Evolutionary conservation across 1,140 invertebrate species (phyloP), one percentile per base, ranked within the genome.

Genomic region (Trachymyrmex septentrionalis): DNA sequence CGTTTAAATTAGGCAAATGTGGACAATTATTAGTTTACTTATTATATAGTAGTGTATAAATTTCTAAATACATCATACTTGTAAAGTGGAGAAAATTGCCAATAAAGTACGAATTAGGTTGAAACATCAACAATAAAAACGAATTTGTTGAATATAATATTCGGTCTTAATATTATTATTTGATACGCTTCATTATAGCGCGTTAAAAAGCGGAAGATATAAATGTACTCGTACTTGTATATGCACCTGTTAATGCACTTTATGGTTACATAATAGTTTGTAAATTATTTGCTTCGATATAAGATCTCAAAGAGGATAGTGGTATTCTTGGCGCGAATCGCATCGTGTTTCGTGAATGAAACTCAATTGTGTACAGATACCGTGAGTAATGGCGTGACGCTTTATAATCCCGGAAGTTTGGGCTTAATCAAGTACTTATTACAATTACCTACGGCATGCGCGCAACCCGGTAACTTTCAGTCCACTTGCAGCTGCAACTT

Each of bases 351-450:
- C 76, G 14, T 34, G 24, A 77, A 86, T 59, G 24, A 61, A 44
- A 72, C 63, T 63, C 67, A 63, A 88, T 89, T 86, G 75, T 88
- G 64, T 61, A 16, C n/a, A 21, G 14, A 61, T 14, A 14, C 38
- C 14, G 16, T 88, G 34, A 34, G 76, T 55, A 86, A 87, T 55
- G 72, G 30, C 66, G 27, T 64, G 24, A 73, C 84, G 59, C 88
- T 57, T 85, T 80, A 75, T 73, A 64, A 80, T 84, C 27, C n/a
- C 67, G 69, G 48, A 90, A 90, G 78, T 90, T 87, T 61, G 27
- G 10, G 59, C 59, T 89, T 90, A 90, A 90, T 89, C 89, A 85
- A 89, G 73, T 89, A 86, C 85, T 89, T 90, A 89, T 89, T 87
- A 87, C 81, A 87, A 90, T 90, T 80, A 89, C 63, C 61, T 69